These are phyloP conservation scores for Coregonus sp. DNA, from an alignment of 2,797 vertebrate genomes.

Conservation along the genomic window DNA sequence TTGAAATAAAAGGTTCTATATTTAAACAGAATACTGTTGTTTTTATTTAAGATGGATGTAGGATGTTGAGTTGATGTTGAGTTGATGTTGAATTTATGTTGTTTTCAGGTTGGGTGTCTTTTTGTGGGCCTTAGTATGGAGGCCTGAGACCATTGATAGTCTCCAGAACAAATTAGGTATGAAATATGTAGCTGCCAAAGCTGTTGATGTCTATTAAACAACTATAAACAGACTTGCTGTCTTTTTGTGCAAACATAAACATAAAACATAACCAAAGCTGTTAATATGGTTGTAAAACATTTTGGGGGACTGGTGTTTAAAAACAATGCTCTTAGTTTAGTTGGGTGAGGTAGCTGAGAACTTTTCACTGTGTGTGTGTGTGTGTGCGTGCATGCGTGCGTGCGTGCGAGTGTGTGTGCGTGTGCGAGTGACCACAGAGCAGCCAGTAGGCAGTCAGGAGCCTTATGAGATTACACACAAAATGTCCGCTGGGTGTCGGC, in stretches of 20 bases:
- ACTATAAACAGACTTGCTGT: not conserved
- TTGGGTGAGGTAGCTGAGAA: no score
- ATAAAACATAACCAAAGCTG: not conserved
- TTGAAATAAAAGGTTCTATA: slow-evolving; percentile 85
- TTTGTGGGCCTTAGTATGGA: not conserved
- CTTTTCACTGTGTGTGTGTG: not conserved
- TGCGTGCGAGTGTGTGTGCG: no score
- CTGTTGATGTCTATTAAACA: not conserved
- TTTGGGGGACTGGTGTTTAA: not conserved
- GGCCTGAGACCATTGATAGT: not conserved
- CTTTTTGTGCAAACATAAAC: not conserved
- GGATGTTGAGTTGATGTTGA: not conserved
- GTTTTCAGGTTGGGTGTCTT: not conserved
- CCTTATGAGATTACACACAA: not conserved
- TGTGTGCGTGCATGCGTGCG: not conserved
- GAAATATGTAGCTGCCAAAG: not conserved
- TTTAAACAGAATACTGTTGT: slow-evolving; percentile 59
- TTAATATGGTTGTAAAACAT: not conserved
- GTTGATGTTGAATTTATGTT: not conserved
- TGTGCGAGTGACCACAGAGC: not conserved
- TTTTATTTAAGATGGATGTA: not conserved
- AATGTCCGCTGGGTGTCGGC: slow-evolving; percentile 16
- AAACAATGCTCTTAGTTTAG: no score
- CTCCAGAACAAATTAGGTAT: no score
- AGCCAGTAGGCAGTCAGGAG: not conserved